Conservation (phyloP, 2,797 vertebrate genomes). For the Tokudaia tokunoshimensis region DNA sequence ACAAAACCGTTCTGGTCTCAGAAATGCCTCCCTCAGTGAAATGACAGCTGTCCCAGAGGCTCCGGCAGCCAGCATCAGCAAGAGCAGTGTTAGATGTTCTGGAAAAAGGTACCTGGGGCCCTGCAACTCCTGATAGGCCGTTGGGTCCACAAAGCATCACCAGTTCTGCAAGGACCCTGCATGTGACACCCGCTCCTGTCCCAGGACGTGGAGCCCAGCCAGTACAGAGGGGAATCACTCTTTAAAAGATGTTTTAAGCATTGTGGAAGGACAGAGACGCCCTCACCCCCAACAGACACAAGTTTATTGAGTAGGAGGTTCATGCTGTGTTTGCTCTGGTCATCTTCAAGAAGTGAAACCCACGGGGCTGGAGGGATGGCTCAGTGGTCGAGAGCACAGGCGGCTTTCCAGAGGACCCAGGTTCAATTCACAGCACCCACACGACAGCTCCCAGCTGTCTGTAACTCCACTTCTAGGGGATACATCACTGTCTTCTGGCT, state of each 20-base stretch:
- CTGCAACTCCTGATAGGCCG: accelerated
- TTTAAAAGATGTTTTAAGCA: neutral
- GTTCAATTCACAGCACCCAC: neutral
- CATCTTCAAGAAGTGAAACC: neutral
- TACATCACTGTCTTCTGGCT: neutral
- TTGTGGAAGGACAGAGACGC: neutral
- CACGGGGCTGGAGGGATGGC: neutral
- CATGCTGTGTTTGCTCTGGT: neutral
- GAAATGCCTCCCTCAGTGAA: neutral
- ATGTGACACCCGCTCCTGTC: accelerated
- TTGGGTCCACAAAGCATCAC: neutral
- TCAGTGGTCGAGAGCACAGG: neutral
- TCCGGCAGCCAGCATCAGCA: neutral
- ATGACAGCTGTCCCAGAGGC: neutral
- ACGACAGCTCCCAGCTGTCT: neutral
- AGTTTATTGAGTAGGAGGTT: neutral
- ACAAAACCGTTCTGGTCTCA: neutral
- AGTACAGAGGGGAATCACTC: too few species aligned
- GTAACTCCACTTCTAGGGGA: neutral
- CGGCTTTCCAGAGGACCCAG: neutral
- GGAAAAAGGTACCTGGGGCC: neutral
- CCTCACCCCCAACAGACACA: neutral
- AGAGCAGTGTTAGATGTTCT: neutral
- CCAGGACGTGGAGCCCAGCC: neutral
- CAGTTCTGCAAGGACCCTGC: neutral